Evolutionary conservation across 64 coral and sea anemone species (phyloP).

Genomic region (Hydrozoanthus tunicans): DNA sequence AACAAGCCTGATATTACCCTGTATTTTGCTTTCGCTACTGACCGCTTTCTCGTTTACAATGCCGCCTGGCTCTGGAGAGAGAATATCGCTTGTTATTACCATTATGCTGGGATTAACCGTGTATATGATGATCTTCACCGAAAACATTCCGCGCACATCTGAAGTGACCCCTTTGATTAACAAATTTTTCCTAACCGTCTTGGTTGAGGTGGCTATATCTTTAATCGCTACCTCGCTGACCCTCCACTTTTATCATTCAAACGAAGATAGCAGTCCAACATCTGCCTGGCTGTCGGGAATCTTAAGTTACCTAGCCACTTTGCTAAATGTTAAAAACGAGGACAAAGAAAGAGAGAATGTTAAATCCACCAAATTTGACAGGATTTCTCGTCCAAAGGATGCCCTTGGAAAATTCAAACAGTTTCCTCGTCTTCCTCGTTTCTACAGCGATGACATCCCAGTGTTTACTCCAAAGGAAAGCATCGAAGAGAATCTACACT

Average conservation of each 20-base stretch:
- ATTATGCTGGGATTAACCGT: conserved; percentile 86
- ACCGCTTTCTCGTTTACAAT: conserved; percentile 71
- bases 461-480: conserved; percentile 19
- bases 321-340: not conserved
- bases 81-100: conserved; percentile 81
- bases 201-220: conserved; percentile 4
- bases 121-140: conserved; percentile 87
- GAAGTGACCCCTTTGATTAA: conserved; percentile 72
- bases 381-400: not conserved
- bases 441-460: conserved; percentile 28
- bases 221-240: conserved; percentile 31
- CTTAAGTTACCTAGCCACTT: conserved; percentile 7
- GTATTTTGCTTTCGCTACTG: conserved; percentile 66
- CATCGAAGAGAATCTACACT: conserved; percentile 2
- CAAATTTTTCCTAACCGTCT: conserved; percentile 40
- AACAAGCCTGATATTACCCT: conserved; percentile 86
- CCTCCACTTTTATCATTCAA: conserved; percentile 37
- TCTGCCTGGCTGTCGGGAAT: not conserved
- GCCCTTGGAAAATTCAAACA: conserved; percentile 13
- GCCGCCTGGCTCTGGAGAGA: conserved; percentile 72
- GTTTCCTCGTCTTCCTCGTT: conserved; percentile 28
- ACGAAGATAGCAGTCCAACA: not conserved
- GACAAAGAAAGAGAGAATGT: not conserved
- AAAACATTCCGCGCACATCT: conserved; percentile 77
- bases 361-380: conserved; percentile 2